Evolutionary conservation across 2,797 vertebrate genomes (phyloP).

Genomic region (Myotis daubentonii): DNA sequence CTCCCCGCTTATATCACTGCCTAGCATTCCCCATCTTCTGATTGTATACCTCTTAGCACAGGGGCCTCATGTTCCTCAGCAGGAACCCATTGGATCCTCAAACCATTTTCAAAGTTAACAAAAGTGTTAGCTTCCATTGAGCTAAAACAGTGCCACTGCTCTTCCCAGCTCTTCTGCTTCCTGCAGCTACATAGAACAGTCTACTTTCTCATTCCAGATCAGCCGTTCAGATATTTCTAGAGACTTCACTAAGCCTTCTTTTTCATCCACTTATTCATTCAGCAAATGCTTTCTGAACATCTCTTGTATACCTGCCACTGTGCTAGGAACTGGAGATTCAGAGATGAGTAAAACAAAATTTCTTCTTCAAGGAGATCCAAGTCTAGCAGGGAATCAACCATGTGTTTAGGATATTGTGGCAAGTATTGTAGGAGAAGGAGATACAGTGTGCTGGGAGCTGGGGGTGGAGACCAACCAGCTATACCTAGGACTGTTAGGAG

Average conservation of each 20-base stretch:
- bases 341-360: slow-evolving; percentile 17
- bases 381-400: not conserved
- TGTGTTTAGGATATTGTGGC: not conserved
- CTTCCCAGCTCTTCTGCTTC: not conserved
- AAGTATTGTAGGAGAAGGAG: not conserved
- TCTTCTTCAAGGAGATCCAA: not conserved
- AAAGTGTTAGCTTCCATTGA: slow-evolving; percentile 24
- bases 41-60: not conserved
- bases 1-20: not conserved
- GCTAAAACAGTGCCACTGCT: slow-evolving; percentile 20
- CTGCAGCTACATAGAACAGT: not conserved
- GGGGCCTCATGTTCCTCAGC: not conserved
- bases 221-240: slow-evolving; percentile 18
- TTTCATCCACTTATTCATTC: slow-evolving; percentile 4
- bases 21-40: slow-evolving; percentile 3
- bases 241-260: not conserved
- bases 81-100: not conserved
- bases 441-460: not conserved
- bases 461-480: not conserved
- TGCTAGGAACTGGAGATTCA: not conserved
- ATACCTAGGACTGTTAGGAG: not conserved
- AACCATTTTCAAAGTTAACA: slow-evolving; percentile 12
- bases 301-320: not conserved
- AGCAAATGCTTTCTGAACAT: slow-evolving; percentile 24
- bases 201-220: not conserved